phyloP scores from a whole-genome alignment of 1,140 invertebrate species.

The Drosophila tani region DNA sequence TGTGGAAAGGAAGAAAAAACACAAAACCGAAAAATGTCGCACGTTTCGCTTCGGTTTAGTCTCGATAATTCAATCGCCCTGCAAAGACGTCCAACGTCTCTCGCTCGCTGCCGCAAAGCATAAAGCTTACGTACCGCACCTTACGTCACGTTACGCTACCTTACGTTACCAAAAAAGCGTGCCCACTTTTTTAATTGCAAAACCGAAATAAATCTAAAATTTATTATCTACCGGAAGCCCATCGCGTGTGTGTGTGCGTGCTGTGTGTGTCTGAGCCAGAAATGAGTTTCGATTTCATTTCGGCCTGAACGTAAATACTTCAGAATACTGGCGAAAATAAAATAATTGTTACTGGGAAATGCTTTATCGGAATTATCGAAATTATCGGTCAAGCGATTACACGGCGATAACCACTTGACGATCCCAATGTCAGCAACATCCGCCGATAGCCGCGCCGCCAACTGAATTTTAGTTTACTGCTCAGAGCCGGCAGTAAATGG shows the following conservation, averaged over 20 bases:
- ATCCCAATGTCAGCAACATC: constrained; percentile 48
- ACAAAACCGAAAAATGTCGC: constrained; percentile 79
- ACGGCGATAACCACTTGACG: constrained; percentile 30
- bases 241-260: constrained; percentile 34
- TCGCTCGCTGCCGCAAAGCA: constrained; percentile 22
- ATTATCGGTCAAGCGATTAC: constrained; percentile 48
- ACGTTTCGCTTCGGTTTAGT: constrained; percentile 81
- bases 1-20: constrained; percentile 71
- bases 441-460: constrained; percentile 13
- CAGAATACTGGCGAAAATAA: constrained; percentile 10
- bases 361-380: constrained; percentile 10
- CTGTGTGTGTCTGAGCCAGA: constrained; percentile 7
- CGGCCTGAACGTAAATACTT: constrained; percentile 18
- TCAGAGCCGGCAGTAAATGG: constrained; percentile 78
- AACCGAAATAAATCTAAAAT: not conserved
- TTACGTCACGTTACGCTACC: constrained; percentile 11
- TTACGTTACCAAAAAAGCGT: constrained; percentile 6
- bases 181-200: constrained; percentile 14
- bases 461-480: constrained; percentile 74
- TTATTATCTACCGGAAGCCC: constrained; percentile 31
- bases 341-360: constrained; percentile 2
- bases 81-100: constrained; percentile 73
- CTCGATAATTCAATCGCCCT: constrained; percentile 82
- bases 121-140: constrained; percentile 18
- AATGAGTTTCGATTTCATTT: constrained; percentile 36